Percentiles rank a stretch among this genome's conserved stretches.
These are phyloP conservation scores for Naja naja DNA, from an alignment of 2,113 vertebrate species.

Conservation along the genomic window DNA sequence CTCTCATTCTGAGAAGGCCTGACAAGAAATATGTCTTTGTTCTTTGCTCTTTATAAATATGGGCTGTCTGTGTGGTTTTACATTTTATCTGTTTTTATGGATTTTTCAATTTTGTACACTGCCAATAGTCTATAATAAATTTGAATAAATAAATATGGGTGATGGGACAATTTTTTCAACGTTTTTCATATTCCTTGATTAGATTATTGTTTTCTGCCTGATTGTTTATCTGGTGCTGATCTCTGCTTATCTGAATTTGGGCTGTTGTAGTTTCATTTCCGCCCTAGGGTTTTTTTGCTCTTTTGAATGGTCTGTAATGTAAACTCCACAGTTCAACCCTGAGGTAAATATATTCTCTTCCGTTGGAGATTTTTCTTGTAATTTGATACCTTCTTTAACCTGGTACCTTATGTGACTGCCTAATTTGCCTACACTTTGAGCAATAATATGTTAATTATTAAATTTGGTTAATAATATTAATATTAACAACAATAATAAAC, in stretches of 20 bases:
- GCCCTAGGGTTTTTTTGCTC: not conserved
- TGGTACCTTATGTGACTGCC: not conserved
- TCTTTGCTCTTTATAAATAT: not conserved
- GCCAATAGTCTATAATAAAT: not conserved
- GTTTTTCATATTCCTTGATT: not conserved
- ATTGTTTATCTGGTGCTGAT: not conserved
- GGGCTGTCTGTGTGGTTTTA: not conserved
- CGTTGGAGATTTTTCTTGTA: not conserved
- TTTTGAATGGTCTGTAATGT: not conserved
- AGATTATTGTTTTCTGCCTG: not conserved
- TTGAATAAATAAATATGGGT: not conserved
- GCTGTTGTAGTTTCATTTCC: not conserved
- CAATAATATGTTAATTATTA: not conserved
- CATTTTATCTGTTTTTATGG: not conserved
- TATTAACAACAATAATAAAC: not conserved
- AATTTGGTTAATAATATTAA: not conserved
- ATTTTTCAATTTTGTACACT: not conserved
- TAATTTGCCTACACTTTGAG: not conserved
- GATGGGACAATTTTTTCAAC: not conserved
- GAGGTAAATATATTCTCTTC: not conserved
- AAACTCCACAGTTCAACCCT: not conserved
- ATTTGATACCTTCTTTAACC: not conserved
- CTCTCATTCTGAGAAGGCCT: not conserved
- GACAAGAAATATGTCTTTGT: not conserved
- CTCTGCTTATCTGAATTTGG: not conserved